These are phyloP conservation scores for Platorchestia sp. DNA, from an alignment of 1,140 invertebrate genomes.

Conservation along the genomic window DNA sequence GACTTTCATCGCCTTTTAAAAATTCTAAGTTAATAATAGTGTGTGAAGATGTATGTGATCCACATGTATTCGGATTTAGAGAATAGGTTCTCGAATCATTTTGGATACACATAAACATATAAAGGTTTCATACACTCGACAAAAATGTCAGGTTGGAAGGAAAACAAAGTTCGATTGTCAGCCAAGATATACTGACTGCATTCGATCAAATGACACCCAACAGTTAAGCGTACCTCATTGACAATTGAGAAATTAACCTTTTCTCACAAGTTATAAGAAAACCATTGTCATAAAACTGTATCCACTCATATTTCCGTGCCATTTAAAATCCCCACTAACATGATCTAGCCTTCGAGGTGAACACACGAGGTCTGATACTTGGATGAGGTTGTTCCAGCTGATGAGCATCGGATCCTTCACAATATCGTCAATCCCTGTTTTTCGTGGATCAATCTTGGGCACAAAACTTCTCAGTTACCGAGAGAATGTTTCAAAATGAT, in stretches of 20 bases:
- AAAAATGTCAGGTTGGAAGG: not conserved
- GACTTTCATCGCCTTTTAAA: not conserved
- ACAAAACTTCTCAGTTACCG: no score
- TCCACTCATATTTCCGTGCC: not conserved
- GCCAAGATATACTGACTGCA: not conserved
- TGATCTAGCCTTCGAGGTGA: no score
- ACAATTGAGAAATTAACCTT: no score
- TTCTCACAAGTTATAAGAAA: no score
- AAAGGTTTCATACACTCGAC: not conserved
- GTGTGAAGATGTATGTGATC: not conserved
- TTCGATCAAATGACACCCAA: no score
- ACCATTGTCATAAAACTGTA: not conserved
- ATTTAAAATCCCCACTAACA: not conserved
- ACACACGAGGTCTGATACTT: no score
- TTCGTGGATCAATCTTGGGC: no score
- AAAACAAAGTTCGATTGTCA: not conserved
- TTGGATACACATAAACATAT: not conserved
- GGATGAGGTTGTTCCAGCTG: no score
- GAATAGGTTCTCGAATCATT: not conserved
- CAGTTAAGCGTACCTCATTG: no score
- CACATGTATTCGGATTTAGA: not conserved
- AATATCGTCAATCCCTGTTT: no score
- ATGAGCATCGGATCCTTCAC: no score
- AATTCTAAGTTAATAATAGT: not conserved
- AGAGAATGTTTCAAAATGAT: no score